A percentile compares a stretch with the other conserved stretches of the same genome.
These are phyloP conservation scores for Dryomyza anilis DNA, from an alignment of 2,888 invertebrate genomes.

Conservation along the genomic window DNA sequence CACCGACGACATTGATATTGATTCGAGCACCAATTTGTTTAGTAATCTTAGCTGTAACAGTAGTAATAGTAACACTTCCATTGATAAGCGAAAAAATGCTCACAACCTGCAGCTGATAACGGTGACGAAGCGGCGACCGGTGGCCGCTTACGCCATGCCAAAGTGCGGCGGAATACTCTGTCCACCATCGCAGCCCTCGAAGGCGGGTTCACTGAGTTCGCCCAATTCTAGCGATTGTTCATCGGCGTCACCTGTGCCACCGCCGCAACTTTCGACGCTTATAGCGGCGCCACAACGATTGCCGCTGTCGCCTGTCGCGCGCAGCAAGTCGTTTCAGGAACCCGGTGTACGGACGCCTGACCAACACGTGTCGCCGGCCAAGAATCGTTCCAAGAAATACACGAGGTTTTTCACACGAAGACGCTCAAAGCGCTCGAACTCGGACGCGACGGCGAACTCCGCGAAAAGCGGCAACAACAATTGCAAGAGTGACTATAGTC, in stretches of 20 bases:
- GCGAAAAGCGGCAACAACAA: slow-evolving; percentile 31
- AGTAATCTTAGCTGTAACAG: slow-evolving; percentile 59
- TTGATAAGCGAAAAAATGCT: slow-evolving; percentile 42
- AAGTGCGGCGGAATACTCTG: background rate
- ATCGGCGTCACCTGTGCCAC: slow-evolving; percentile 47
- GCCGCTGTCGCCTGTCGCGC: slow-evolving; percentile 48
- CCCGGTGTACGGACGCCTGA: too few species aligned
- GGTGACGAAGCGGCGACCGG: slow-evolving; percentile 23
- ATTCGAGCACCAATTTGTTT: slow-evolving; percentile 58
- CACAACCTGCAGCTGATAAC: slow-evolving; percentile 38
- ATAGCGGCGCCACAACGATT: slow-evolving; percentile 18
- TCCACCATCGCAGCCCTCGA: slow-evolving; percentile 20
- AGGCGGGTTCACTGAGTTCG: slow-evolving; percentile 49
- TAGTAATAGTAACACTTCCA: slow-evolving; percentile 60
- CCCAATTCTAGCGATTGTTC: slow-evolving; percentile 56
- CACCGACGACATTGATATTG: slow-evolving; percentile 49
- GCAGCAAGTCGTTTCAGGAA: slow-evolving; percentile 62
- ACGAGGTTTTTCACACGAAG: slow-evolving; percentile 56
- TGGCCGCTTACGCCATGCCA: background rate
- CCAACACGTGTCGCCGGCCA: slow-evolving; percentile 41
- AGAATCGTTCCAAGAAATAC: slow-evolving; percentile 50
- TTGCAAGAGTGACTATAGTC: slow-evolving; percentile 52
- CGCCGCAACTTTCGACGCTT: slow-evolving; percentile 19
- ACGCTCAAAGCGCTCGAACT: slow-evolving; percentile 51
- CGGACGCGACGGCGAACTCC: slow-evolving; percentile 20